Evolutionary conservation across 2,113 vertebrate species (phyloP).

Genomic region (Fulica atra): DNA sequence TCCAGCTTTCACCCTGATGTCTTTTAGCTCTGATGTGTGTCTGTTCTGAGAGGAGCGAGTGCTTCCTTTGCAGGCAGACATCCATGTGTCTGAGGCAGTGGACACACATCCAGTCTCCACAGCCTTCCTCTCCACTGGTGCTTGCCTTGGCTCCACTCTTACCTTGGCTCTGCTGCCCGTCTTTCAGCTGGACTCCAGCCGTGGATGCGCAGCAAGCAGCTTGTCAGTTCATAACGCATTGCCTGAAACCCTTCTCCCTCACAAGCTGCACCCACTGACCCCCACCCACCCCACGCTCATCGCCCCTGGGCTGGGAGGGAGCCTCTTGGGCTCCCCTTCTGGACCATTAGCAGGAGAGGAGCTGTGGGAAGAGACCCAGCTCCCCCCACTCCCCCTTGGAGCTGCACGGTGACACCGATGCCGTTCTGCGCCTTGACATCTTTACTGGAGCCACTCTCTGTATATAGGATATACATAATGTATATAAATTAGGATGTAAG

Average conservation of each 20-base stretch:
- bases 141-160: neutral
- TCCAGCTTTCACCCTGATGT: neutral
- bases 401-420: neutral
- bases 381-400: neutral
- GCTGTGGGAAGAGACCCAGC: neutral
- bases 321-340: rapidly evolving
- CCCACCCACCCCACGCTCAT: neutral
- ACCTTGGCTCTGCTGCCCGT: neutral
- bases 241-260: neutral
- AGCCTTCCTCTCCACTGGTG: neutral
- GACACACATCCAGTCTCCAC: neutral
- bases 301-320: neutral
- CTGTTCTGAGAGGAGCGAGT: neutral
- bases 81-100: rapidly evolving
- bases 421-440: neutral
- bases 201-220: neutral
- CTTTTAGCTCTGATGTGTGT: neutral
- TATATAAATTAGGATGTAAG: conserved; percentile 73
- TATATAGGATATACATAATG: conserved; percentile 76
- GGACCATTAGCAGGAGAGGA: neutral
- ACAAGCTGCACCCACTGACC: neutral
- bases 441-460: conserved; percentile 36
- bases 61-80: neutral
- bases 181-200: neutral
- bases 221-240: rapidly evolving